Base-by-base conservation (phyloP, 1,140 invertebrate genomes). In the Ridgeia piscesae region DNA sequence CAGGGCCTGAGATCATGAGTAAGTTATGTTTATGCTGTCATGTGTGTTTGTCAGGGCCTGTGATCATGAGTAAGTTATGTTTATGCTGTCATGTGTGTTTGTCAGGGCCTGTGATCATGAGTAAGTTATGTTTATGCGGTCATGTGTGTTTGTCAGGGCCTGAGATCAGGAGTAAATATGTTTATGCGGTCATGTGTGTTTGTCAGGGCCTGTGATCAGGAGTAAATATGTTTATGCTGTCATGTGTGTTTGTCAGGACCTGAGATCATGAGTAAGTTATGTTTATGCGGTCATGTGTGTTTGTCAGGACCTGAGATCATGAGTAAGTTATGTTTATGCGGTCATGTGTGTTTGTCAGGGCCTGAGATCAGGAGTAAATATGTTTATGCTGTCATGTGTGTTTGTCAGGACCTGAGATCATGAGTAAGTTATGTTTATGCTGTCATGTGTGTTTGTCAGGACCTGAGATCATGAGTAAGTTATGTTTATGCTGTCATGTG, bases 1-100 rank as follows among this genome's bases (percentile, higher is more conserved):
- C 58, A 97, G 97, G 99, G 90, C 99, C 99, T 11, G 99, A 99
- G 97, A 99, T 99, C 94, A 99, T 99, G 99, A 99, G 98, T 93
- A 99, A 99, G n/a, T n/a, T n/a, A n/a, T n/a, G n/a, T n/a, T n/a
- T n/a, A n/a, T n/a, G n/a, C n/a, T n/a, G n/a, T n/a, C n/a, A n/a
- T n/a, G n/a, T 77, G 58, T 77, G 27, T 77, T 91, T 94, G 94
- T 92, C 58, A 97, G 97, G 99, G 90, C 99, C 99, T 11, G 99
- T 99, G 97, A 99, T 99, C 94, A 99, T 99, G 99, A 99, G 98
- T 93, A 99, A 99, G n/a, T n/a, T n/a, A n/a, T n/a, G n/a, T n/a
- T n/a, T n/a, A n/a, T n/a, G n/a, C n/a, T n/a, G n/a, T n/a, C n/a
- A n/a, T n/a, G n/a, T 77, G 58, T 77, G 27, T 77, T 91, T 94